Evolutionary conservation across 2,888 invertebrate species (phyloP), one percentile per base, ranked within the genome.

Genomic region (Furcula furcula): DNA sequence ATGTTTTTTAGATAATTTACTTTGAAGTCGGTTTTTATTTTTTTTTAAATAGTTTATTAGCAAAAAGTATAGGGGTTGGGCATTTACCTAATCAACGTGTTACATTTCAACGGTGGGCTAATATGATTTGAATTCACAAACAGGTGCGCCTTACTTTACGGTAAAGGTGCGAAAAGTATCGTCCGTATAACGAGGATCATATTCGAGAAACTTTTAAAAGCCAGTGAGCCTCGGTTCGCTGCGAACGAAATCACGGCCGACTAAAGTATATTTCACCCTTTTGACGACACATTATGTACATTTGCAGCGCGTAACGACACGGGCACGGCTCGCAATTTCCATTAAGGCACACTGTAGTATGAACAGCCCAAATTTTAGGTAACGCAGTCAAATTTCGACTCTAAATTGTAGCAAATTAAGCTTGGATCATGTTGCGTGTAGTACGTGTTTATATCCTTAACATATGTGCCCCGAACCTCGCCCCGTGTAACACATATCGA

Each of bases 271-370:
- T 84, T 85, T 85, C 81, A 85, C 85, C 86, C 87, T 83, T 87
- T 86, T 86, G 85, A 86, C 83, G 86, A 87, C 84, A 83, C 82
- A 87, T 86, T 87, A 85, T 79, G 77, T 86, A 87, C 85, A 81
- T 88, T 87, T 80, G 81, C 81, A 82, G 82, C 77, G 80, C 76
- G 81, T 86, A 83, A 86, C 83, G 84, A 81, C 82, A 77, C 80
- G 76, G 86, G 85, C 83, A 71, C 79, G 83, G 84, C 78, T 84
- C 80, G 83, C 85, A 85, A 85, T 87, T 85, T 87, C 87, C 86
- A 87, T 87, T 86, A 87, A 72, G 72, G 65, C 56, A 46, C 53
- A 53, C 54, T 65, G 60, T 65, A 61, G 64, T 63, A 68, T 68
- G 58, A 82, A 81, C 61, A 57, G 62, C 78, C 70, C 59, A 76